Conservation (phyloP, 2,113 vertebrate species). For the Pterocles burchelli region DNA sequence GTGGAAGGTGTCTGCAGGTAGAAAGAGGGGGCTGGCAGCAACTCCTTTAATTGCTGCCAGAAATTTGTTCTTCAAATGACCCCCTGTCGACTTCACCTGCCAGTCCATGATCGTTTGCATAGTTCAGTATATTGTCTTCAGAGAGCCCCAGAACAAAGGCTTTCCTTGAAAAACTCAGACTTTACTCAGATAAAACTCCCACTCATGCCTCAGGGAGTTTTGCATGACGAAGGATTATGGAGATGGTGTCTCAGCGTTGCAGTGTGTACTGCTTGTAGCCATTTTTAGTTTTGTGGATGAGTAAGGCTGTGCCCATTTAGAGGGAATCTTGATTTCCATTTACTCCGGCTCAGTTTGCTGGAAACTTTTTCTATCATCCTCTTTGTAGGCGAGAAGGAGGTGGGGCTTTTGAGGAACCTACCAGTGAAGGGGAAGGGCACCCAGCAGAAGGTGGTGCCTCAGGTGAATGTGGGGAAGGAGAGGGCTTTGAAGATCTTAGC, state of each 20-base stretch:
- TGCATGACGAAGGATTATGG: slow-evolving; percentile 30
- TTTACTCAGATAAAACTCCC: slow-evolving; percentile 55
- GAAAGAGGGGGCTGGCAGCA: background rate
- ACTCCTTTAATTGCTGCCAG: background rate
- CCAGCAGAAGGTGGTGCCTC: background rate
- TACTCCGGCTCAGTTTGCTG: background rate
- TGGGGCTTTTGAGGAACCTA: background rate
- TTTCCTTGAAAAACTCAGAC: slow-evolving; percentile 23
- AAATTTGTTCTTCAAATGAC: slow-evolving; percentile 25
- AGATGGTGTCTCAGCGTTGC: slow-evolving; percentile 26
- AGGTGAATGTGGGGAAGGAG: background rate
- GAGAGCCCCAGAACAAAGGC: slow-evolving; percentile 45
- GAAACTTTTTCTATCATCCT: background rate
- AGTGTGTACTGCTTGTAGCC: background rate
- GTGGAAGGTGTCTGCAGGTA: background rate
- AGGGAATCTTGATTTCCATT: background rate
- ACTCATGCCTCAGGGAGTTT: slow-evolving; percentile 49
- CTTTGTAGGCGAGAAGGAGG: background rate
- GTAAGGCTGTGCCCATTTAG: slow-evolving; percentile 1
- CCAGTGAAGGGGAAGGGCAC: background rate
- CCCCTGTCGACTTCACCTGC: slow-evolving; percentile 25
- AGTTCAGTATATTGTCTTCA: slow-evolving; percentile 14
- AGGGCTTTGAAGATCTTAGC: background rate
- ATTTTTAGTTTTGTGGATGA: background rate
- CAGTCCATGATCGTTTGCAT: background rate